Conservation (phyloP, 2,113 vertebrate genomes). For the Eupsittula cactorum region DNA sequence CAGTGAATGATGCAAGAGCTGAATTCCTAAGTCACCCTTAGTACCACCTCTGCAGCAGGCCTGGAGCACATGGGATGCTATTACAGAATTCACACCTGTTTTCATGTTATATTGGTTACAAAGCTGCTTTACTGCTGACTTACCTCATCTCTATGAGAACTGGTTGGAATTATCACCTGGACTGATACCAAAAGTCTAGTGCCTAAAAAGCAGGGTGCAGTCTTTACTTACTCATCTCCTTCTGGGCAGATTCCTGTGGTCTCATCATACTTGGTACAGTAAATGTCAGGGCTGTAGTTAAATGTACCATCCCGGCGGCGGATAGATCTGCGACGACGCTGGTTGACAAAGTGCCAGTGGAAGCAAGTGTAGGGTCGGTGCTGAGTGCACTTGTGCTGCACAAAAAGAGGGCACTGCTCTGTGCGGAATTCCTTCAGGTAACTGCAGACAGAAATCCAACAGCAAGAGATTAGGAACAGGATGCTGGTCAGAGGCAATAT, state of each 20-base stretch:
- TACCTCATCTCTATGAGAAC: constrained; percentile 9
- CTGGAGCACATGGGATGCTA: neutral
- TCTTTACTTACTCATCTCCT: constrained; percentile 92
- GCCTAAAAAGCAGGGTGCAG: constrained; percentile 22
- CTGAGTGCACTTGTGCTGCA: constrained; percentile 97
- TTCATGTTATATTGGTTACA: neutral
- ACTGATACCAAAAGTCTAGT: constrained; percentile 29
- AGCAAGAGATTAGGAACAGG: neutral
- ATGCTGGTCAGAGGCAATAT: neutral
- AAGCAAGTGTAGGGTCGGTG: constrained; percentile 97
- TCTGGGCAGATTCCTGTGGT: constrained; percentile 93
- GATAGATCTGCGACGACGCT: constrained; percentile 93
- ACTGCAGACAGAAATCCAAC: constrained; percentile 68
- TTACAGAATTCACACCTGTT: constrained; percentile 34
- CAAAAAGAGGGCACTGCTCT: constrained; percentile 96
- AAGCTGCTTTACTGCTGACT: constrained; percentile 55
- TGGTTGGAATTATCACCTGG: constrained; percentile 34
- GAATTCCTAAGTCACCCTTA: neutral
- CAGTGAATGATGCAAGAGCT: neutral
- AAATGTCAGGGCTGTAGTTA: constrained; percentile 97
- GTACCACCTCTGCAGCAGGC: neutral
- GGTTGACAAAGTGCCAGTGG: constrained; percentile 98
- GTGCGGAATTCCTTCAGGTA: constrained; percentile 99
- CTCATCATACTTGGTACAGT: constrained; percentile 97
- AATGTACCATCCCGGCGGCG: constrained; percentile 94